These are phyloP conservation scores for Rattus norvegicus DNA, from an alignment of 2,113 vertebrate species.

Conservation along the genomic window DNA sequence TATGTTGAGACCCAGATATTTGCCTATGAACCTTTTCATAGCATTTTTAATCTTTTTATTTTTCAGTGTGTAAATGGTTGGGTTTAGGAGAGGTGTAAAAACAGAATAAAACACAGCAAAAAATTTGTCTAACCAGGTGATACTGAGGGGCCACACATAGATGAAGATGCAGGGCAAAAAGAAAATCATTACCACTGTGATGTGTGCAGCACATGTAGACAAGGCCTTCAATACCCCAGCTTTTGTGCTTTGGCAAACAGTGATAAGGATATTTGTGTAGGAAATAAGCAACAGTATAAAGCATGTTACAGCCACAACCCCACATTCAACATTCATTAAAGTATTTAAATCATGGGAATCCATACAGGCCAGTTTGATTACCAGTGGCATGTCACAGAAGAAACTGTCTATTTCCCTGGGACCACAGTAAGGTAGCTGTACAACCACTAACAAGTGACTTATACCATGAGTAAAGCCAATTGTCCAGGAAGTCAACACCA, in stretches of 20 bases:
- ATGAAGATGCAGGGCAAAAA: conserved; percentile 71
- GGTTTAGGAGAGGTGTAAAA: conserved; percentile 56
- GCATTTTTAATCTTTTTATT: conserved; percentile 73
- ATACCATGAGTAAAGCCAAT: conserved; percentile 56
- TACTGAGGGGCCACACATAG: conserved; percentile 37
- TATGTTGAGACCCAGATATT: background rate
- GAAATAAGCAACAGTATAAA: conserved; percentile 64
- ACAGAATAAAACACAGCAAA: no score
- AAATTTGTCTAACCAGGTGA: no score
- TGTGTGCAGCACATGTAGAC: conserved; percentile 67
- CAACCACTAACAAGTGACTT: conserved; percentile 55
- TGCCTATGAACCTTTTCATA: conserved; percentile 41
- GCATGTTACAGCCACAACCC: conserved; percentile 39
- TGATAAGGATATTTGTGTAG: conserved; percentile 63
- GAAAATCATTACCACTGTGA: conserved; percentile 66
- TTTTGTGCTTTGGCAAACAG: conserved; percentile 34
- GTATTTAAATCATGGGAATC: background rate
- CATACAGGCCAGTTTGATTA: conserved; percentile 70
- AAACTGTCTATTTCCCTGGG: conserved; percentile 36
- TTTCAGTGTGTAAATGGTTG: conserved; percentile 73
- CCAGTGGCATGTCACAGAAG: conserved; percentile 67
- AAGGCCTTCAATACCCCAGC: conserved; percentile 48
- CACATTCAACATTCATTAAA: conserved; percentile 66
- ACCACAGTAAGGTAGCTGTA: conserved; percentile 37
- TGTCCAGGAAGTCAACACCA: conserved; percentile 27